Percentiles rank a stretch among this genome's conserved stretches.
Conservation (phyloP, 2,797 vertebrate genomes). For the Cichlasoma orientale region DNA sequence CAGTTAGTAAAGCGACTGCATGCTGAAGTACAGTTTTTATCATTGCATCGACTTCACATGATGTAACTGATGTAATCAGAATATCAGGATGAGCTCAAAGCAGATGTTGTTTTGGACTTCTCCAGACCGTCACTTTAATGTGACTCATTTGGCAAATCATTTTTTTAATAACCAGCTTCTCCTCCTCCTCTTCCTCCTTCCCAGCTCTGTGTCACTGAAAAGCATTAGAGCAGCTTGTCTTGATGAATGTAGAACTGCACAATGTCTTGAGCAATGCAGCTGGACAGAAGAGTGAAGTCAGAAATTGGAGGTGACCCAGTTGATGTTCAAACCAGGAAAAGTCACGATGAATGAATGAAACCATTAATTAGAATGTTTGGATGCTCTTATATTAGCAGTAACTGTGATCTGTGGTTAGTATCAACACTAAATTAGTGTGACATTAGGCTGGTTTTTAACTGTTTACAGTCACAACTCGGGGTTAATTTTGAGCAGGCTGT, state of each 20-base stretch:
- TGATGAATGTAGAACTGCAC: slow-evolving; percentile 67
- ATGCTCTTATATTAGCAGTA: slow-evolving; percentile 32
- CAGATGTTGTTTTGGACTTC: slow-evolving; percentile 38
- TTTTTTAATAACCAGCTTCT: slow-evolving; percentile 64
- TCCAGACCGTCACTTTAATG: slow-evolving; percentile 34
- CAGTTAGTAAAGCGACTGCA: slow-evolving; percentile 24
- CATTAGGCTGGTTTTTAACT: slow-evolving; percentile 39
- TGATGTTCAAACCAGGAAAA: slow-evolving; percentile 54
- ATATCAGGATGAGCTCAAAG: slow-evolving; percentile 52
- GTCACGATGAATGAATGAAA: slow-evolving; percentile 56
- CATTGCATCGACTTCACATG: slow-evolving; percentile 33
- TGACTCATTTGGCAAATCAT: slow-evolving; percentile 64
- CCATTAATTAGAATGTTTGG: slow-evolving; percentile 59
- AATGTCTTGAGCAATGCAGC: slow-evolving; percentile 63
- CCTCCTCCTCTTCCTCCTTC: slow-evolving; percentile 13
- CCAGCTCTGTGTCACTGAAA: slow-evolving; percentile 53
- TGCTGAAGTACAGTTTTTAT: slow-evolving; percentile 9
- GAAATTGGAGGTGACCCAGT: slow-evolving; percentile 61
- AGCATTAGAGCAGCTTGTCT: slow-evolving; percentile 68
- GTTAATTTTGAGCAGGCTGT: slow-evolving; percentile 26
- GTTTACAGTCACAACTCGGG: slow-evolving; percentile 34
- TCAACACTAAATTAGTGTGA: slow-evolving; percentile 57
- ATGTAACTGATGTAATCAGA: slow-evolving; percentile 39
- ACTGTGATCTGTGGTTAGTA: slow-evolving; percentile 49
- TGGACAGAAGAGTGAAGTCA: slow-evolving; percentile 72